Percentiles rank a stretch among this genome's conserved stretches.
Conservation (phyloP, 1,140 invertebrate genomes). For the Eumaeus atala region DNA sequence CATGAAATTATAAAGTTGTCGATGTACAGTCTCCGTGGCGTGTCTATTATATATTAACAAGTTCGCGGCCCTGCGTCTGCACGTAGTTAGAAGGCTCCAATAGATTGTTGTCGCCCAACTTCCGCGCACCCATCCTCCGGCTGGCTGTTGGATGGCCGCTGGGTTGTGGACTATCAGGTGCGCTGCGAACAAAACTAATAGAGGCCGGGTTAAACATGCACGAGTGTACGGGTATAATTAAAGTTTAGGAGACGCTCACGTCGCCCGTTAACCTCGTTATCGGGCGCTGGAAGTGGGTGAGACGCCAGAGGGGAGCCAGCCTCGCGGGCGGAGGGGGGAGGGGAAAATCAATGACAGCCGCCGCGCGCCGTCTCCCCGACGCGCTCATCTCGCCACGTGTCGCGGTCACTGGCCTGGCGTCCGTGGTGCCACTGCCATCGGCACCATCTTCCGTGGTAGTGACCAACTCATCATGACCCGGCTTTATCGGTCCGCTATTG, state of each 20-base stretch:
- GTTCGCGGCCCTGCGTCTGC: slow-evolving; percentile 40
- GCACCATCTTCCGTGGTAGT: neutral
- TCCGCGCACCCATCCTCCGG: neutral
- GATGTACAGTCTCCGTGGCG: slow-evolving; percentile 31
- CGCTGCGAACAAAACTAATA: slow-evolving; percentile 69
- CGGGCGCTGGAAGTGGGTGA: slow-evolving; percentile 71
- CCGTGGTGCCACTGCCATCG: slow-evolving; percentile 13
- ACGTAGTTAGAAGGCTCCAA: slow-evolving; percentile 40
- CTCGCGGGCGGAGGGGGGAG: slow-evolving; percentile 36
- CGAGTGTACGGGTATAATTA: slow-evolving; percentile 72
- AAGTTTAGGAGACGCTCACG: slow-evolving; percentile 73
- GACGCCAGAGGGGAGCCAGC: slow-evolving; percentile 45
- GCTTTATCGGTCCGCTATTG: too few relatives aligned
- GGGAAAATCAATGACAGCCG: slow-evolving; percentile 71
- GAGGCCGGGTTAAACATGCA: slow-evolving; percentile 71
- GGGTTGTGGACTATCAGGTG: slow-evolving; percentile 53
- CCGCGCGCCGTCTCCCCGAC: slow-evolving; percentile 65
- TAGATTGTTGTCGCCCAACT: slow-evolving; percentile 34
- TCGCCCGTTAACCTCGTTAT: slow-evolving; percentile 74
- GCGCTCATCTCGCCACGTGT: slow-evolving; percentile 72
- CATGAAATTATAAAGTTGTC: slow-evolving; percentile 14
- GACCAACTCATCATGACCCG: slow-evolving; percentile 16
- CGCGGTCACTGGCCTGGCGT: slow-evolving; percentile 61
- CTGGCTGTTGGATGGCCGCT: slow-evolving; percentile 18
- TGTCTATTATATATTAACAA: slow-evolving; percentile 50